phyloP scores from a whole-genome alignment of 1,140 invertebrate species.

The Drosophila lini region DNA sequence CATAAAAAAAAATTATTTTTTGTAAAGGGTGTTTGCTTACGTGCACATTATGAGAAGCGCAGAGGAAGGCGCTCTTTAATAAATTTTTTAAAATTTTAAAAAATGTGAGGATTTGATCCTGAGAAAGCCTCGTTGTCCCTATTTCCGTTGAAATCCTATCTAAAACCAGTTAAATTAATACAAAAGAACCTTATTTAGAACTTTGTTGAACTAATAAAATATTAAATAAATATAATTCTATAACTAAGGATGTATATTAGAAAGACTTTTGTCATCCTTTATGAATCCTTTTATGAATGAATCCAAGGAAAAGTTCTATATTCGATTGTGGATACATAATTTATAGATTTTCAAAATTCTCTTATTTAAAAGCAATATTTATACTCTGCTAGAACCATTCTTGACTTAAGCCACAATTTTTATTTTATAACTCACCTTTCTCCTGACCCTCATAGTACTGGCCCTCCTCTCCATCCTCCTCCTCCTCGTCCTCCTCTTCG shows the following conservation, averaged over 20 bases:
- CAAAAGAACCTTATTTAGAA: not conserved
- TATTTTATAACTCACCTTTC: constrained; percentile 47
- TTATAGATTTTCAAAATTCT: too few species aligned
- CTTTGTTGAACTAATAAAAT: not conserved
- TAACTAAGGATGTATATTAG: not conserved
- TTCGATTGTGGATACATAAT: too few species aligned
- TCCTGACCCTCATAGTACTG: constrained; percentile 69
- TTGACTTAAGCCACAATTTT: rapidly evolving
- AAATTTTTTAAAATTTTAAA: not conserved
- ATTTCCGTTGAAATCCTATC: not conserved
- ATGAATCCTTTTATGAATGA: too few species aligned
- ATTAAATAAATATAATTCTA: not conserved
- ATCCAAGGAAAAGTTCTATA: too few species aligned
- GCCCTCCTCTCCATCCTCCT: constrained; percentile 63
- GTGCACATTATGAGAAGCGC: not conserved
- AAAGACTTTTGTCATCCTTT: not conserved
- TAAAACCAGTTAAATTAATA: not conserved
- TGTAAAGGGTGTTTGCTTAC: too few species aligned
- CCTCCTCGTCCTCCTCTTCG: constrained; percentile 79
- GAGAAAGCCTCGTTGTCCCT: not conserved
- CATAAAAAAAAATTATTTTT: too few species aligned
- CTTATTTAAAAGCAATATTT: not conserved
- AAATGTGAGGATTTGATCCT: not conserved
- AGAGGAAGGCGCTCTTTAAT: not conserved
- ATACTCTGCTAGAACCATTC: not conserved